phyloP scores from a whole-genome alignment of 1,140 invertebrate genomes.

The Bombus soroeensis region DNA sequence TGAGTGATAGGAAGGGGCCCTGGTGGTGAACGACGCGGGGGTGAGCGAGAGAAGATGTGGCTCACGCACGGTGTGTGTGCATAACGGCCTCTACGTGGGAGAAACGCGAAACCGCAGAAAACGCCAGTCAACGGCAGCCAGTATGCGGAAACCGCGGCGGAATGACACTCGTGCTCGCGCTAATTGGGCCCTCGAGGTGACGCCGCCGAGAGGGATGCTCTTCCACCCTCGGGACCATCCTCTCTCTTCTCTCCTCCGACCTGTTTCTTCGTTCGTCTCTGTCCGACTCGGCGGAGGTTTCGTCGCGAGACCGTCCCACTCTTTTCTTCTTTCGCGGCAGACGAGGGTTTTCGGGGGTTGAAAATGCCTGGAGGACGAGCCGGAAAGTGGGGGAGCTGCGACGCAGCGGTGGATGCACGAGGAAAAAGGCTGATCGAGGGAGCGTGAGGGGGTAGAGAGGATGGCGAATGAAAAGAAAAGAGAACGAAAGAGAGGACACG shows the following conservation, averaged over 20 bases:
- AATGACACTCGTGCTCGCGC: conserved; percentile 82
- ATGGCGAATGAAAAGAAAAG: conserved; percentile 44
- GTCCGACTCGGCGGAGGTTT: neutral
- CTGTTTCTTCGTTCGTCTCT: conserved; percentile 12
- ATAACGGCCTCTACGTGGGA: conserved; percentile 58
- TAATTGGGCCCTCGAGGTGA: conserved; percentile 83
- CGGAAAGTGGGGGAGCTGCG: neutral
- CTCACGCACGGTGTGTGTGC: conserved; percentile 53
- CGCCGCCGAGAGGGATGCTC: conserved; percentile 74
- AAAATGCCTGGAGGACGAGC: conserved; percentile 55
- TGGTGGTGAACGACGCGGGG: conserved; percentile 10
- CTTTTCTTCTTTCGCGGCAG: conserved; percentile 31
- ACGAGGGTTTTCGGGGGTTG: conserved; percentile 70
- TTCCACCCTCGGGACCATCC: conserved; percentile 63
- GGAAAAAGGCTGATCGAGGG: conserved; percentile 44
- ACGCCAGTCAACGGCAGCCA: conserved; percentile 77
- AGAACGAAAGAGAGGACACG: conserved; percentile 46
- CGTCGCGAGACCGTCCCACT: conserved; percentile 23
- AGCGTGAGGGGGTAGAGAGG: neutral
- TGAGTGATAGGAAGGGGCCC: conserved; percentile 41
- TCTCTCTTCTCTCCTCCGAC: conserved; percentile 22
- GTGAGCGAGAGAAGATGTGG: conserved; percentile 36
- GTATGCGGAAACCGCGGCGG: conserved; percentile 80
- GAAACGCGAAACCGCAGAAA: conserved; percentile 74
- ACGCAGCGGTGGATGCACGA: conserved; percentile 25